These are phyloP conservation scores for Mesoclemmys tuberculata DNA, from an alignment of 2,113 vertebrate species.

Conservation along the genomic window DNA sequence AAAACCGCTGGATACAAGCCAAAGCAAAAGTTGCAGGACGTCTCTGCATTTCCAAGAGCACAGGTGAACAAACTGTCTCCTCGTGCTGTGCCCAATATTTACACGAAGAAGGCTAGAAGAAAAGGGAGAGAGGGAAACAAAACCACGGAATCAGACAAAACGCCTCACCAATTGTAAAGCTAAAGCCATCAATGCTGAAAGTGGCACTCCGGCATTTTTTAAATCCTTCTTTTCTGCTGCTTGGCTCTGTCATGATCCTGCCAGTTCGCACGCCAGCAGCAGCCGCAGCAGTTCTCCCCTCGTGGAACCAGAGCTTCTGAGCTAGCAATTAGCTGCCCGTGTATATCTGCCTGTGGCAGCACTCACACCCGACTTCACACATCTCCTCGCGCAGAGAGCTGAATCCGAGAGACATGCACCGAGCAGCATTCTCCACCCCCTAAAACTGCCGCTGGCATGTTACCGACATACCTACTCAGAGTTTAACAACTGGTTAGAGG, in stretches of 20 bases:
- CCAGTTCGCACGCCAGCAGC: background rate
- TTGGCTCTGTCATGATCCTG: slow-evolving; percentile 86
- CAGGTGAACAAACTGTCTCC: background rate
- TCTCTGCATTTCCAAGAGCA: background rate
- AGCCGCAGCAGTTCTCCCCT: background rate
- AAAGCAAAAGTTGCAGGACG: background rate
- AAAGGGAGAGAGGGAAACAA: background rate
- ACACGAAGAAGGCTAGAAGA: background rate
- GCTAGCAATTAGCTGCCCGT: slow-evolving; percentile 23
- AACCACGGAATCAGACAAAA: background rate
- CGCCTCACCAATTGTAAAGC: slow-evolving; percentile 94
- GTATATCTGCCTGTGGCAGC: slow-evolving; percentile 43
- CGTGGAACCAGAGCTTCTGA: background rate
- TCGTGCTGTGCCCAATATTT: background rate
- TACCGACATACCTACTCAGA: slow-evolving; percentile 22
- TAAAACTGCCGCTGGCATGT: slow-evolving; percentile 18
- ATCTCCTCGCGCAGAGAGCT: slow-evolving; percentile 36
- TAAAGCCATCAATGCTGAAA: slow-evolving; percentile 97
- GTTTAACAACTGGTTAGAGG: slow-evolving; percentile 22
- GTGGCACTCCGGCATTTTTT: slow-evolving; percentile 94
- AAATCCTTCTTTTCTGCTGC: slow-evolving; percentile 90
- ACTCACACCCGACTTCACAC: slow-evolving; percentile 46
- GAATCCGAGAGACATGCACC: slow-evolving; percentile 17
- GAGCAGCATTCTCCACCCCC: slow-evolving; percentile 73
- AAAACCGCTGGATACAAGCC: background rate